Base-by-base conservation (phyloP, 1,140 invertebrate genomes). In the Holotrichia oblita region DNA sequence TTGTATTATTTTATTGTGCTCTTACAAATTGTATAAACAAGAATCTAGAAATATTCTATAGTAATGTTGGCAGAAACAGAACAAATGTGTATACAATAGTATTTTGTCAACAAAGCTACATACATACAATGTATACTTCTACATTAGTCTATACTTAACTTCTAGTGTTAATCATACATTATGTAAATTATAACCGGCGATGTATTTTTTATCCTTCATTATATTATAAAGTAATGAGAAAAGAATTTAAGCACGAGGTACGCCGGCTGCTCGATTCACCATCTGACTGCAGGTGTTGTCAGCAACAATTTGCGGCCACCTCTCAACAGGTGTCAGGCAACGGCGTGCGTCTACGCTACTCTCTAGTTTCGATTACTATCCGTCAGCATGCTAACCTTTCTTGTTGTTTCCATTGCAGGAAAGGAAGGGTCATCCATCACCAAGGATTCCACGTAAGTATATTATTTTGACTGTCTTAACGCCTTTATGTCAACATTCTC, bases 391-490 rank as follows among this genome's bases (percentile, higher is more conserved):
- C 48, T 55, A 55, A 55, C 6, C 48, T 17, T 55, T 55, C 14
- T 55, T 55, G 12, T 48, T 48, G 48, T 55, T 55, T 55, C 48
- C 17, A 17, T 55, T 55, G 6, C 48, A 55, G 48, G 48, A 55
- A 55, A 55, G 48, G 48, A 55, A 55, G 14, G 48, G 14, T 55
- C 14, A 55, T 55, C 48, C 48, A 55, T 55, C 48, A 55, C 48
- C 48, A 55, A 55, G 48, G n/a, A 55, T 55, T 55, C 48, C 14
- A 55, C 48, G 48, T 55, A 55, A 55, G 48, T 55, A 55, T 55
- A 55, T 55, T 17, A 55, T 55, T 34, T 55, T 55, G 14, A 55
- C 48, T n/a, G 6, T 55, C 48, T 55, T 55, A 55, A 55, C 14
- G n/a, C 48, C 48, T 55, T 55, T 17, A 17, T 55, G 48, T 55